These are phyloP conservation scores for Yponomeuta plumbellus DNA, from an alignment of 2,888 invertebrate species.

Conservation along the genomic window DNA sequence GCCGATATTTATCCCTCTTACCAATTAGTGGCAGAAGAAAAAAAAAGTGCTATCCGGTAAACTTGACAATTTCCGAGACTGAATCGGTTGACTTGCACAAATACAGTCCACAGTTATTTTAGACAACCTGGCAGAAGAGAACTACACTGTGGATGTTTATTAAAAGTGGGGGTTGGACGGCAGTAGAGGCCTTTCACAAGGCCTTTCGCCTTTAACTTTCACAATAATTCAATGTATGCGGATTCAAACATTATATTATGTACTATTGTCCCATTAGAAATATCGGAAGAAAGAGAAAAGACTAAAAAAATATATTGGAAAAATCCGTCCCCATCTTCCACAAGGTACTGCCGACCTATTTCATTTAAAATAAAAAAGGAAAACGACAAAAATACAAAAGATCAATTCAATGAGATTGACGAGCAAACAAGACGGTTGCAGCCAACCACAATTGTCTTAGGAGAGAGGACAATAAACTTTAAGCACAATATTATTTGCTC, in stretches of 20 bases:
- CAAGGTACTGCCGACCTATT: no score
- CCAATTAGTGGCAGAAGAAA: not conserved
- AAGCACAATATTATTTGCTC: constrained; percentile 18
- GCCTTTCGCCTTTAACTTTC: not conserved
- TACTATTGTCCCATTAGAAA: constrained; percentile 6
- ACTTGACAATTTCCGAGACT: not conserved
- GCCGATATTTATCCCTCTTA: constrained; percentile 4
- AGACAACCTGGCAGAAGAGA: no score
- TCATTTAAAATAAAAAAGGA: no score
- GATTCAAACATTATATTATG: constrained; percentile 1
- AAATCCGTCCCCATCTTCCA: no score
- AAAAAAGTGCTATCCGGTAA: constrained; percentile 2
- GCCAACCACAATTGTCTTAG: no score
- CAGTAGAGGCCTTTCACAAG: constrained; percentile 20
- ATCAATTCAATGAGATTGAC: no score
- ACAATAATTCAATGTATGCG: not conserved
- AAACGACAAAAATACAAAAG: no score
- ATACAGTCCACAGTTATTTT: no score
- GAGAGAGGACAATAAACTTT: constrained; percentile 8
- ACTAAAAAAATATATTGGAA: not conserved
- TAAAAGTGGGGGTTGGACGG: no score
- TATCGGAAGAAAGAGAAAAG: not conserved
- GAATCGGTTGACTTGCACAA: not conserved
- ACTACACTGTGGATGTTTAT: no score
- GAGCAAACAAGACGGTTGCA: no score